A percentile compares a stretch with the other conserved stretches of the same genome.
These are phyloP conservation scores for Laodelphax striatellus DNA, from an alignment of 1,140 invertebrate genomes.

Conservation along the genomic window DNA sequence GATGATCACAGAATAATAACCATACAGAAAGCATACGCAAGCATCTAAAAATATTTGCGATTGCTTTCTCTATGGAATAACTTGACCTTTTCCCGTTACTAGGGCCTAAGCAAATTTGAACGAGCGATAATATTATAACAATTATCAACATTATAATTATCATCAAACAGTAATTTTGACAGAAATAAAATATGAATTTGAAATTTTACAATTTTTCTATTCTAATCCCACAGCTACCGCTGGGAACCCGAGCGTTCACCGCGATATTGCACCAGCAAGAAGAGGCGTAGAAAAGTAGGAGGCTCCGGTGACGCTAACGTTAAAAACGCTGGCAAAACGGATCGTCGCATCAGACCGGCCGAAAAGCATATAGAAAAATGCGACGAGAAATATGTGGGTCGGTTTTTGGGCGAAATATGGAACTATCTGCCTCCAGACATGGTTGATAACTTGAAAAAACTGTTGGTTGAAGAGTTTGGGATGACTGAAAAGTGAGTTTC, in stretches of 20 bases:
- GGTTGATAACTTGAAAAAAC: neutral
- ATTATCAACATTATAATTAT: no score
- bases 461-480: constrained; percentile 9
- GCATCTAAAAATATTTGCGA: no score
- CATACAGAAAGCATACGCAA: no score
- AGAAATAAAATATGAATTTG: no score
- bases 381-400: neutral
- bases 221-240: neutral
- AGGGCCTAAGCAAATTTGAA: no score
- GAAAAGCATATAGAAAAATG: neutral
- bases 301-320: neutral
- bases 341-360: neutral
- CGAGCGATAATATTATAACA: no score
- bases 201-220: no score
- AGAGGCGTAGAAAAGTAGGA: neutral
- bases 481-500: constrained; percentile 5
- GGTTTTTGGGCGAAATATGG: constrained; percentile 10
- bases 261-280: neutral
- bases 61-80: no score
- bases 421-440: neutral
- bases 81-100: no score
- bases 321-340: neutral
- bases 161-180: no score
- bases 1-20: no score
- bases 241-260: neutral